Base-by-base conservation (phyloP, 2,888 invertebrate species). In the Aphidoletes aphidimyza region DNA sequence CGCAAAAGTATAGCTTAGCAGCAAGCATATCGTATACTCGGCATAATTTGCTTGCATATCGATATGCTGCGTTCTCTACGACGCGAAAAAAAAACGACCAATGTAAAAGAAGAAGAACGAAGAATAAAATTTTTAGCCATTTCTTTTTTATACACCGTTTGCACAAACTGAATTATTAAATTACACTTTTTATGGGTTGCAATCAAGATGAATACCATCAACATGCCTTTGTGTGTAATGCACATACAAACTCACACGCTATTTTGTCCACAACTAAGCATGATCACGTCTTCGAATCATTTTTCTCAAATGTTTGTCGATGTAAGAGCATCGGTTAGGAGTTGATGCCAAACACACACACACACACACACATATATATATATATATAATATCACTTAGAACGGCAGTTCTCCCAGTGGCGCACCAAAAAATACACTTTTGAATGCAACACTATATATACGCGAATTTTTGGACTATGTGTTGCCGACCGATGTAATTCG, bases 191-290 rank as follows among this genome's bases (percentile, higher is more conserved):
- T 69, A 69, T 69, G 30, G 69, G 34, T 69, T 30, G 69, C 69
- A 69, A 69, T 69, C 69, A 69, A 69, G 69, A 69, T 30, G 69
- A 69, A 69, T 30, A 69, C 69, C 54, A 54, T 54, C 54, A 54
- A 54, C 54, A 54, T 54, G 54, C 54, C 54, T 54, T 54, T 22
- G 22, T 54, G 54, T 54, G 54, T 54, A 54, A 54, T n/a, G n/a
- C n/a, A 54, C 22, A 54, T 22, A 22, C 47, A 11, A 47, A n/a
- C n/a, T n/a, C n/a, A n/a, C n/a, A n/a, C n/a, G n/a, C 54, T 54
- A 54, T n/a, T 54, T 54, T 54, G n/a, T 54, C 54, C 14, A 14
- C 69, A 19, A 9, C 11, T n/a, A n/a, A 69, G 34, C 69, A 30
- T 30, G 26, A 54, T 69, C 9, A 30, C 69, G 69, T 69, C 34